Percentiles rank a stretch among this genome's conserved stretches.
These are phyloP conservation scores for Halictus rubicundus DNA, from an alignment of 1,140 invertebrate species.

Conservation along the genomic window DNA sequence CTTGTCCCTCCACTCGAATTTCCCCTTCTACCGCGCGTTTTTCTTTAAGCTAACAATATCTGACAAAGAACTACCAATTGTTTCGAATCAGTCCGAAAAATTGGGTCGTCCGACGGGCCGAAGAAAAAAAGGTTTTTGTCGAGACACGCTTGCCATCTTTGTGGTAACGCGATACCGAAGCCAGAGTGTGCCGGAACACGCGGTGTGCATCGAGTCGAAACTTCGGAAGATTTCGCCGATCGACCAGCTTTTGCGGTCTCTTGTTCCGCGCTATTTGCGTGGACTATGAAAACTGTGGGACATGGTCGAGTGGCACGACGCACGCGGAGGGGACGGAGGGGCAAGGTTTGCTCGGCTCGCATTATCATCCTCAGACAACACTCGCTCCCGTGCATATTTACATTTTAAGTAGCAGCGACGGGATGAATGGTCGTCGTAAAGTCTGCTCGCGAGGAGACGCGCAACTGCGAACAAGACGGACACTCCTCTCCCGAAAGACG, in stretches of 20 bases:
- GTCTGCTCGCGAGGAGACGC: not conserved
- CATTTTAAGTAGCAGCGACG: slow-evolving; percentile 14
- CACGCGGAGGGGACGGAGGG: too few relatives aligned
- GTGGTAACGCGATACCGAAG: slow-evolving; percentile 73
- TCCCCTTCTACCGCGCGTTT: too few relatives aligned
- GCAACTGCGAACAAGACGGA: not conserved
- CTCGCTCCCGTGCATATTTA: slow-evolving; percentile 25
- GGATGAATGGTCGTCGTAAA: slow-evolving; percentile 8
- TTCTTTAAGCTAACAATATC: too few relatives aligned
- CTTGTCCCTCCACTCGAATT: too few relatives aligned
- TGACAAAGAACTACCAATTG: too few relatives aligned
- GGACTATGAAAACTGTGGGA: slow-evolving; percentile 1
- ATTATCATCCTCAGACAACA: slow-evolving; percentile 37
- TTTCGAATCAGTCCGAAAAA: too few relatives aligned
- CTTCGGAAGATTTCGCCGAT: slow-evolving; percentile 59
- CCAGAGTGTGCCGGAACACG: slow-evolving; percentile 68
- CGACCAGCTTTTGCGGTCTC: not conserved
- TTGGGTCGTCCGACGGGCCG: too few relatives aligned
- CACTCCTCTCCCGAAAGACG: not conserved
- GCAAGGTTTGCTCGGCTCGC: not conserved
- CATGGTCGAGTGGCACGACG: not conserved
- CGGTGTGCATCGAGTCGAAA: slow-evolving; percentile 52
- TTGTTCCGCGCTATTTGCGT: not conserved
- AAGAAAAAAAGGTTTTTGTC: too few relatives aligned
- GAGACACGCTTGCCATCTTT: slow-evolving; percentile 66